Conservation (phyloP, 2,797 vertebrate genomes). For the Moxostoma hubbsi region DNA sequence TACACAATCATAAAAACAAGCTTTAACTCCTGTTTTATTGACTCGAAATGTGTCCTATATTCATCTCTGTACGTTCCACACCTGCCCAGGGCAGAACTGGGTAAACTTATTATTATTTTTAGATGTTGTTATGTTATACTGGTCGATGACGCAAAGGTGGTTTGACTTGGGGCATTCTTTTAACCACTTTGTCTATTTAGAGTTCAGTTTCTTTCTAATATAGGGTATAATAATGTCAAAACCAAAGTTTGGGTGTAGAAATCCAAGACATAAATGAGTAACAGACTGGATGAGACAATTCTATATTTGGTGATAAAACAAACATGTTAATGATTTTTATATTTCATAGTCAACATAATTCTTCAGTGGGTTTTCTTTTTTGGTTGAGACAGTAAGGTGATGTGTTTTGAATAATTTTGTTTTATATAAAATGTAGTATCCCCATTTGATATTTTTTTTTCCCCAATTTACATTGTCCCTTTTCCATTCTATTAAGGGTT, state of each 20-base stretch:
- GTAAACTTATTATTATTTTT: too few relatives aligned
- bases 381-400: too few relatives aligned
- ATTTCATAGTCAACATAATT: not conserved
- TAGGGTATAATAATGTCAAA: slow-evolving; percentile 16
- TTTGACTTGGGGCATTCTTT: slow-evolving; percentile 14
- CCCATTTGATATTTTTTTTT: too few relatives aligned
- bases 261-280: slow-evolving; percentile 27
- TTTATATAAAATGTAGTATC: too few relatives aligned
- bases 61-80: not conserved
- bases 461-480: too few relatives aligned
- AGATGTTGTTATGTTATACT: too few relatives aligned
- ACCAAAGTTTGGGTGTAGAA: not conserved
- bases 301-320: not conserved
- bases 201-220: slow-evolving; percentile 8
- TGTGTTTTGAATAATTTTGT: too few relatives aligned
- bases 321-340: not conserved
- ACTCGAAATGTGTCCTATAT: not conserved
- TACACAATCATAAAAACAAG: too few relatives aligned
- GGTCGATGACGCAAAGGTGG: not conserved
- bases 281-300: not conserved
- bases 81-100: not conserved
- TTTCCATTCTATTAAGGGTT: too few relatives aligned
- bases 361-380: too few relatives aligned
- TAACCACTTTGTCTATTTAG: slow-evolving; percentile 16
- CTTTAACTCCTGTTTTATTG: too few relatives aligned